phyloP scores from a whole-genome alignment of 2,113 vertebrate species.

The Heloderma charlesbogerti region DNA sequence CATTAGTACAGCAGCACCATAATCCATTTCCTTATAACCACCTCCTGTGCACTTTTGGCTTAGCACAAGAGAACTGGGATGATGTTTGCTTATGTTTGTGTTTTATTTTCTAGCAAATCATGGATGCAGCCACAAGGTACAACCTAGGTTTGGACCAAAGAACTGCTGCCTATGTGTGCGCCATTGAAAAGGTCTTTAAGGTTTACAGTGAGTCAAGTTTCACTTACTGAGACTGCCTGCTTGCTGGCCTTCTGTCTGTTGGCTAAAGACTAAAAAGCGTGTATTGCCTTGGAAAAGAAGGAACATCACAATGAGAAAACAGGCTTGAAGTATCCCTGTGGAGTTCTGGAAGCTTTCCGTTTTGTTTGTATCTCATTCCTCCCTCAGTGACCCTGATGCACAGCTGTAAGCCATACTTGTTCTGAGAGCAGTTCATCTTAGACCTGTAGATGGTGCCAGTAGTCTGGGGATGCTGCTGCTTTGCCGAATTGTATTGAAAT shows the following conservation, averaged over 20 bases:
- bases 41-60: background rate
- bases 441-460: slow-evolving; percentile 9
- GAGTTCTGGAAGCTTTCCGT: background rate
- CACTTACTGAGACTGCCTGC: slow-evolving; percentile 65
- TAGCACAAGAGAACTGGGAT: background rate
- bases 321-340: background rate
- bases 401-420: background rate
- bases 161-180: slow-evolving; percentile 88
- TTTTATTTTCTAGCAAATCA: slow-evolving; percentile 83
- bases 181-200: slow-evolving; percentile 90
- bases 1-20: background rate
- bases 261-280: background rate
- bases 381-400: background rate
- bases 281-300: background rate
- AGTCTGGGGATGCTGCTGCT: accelerated
- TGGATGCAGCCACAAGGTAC: slow-evolving; percentile 86
- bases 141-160: slow-evolving; percentile 88
- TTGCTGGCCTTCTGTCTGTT: accelerated
- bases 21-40: background rate
- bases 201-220: slow-evolving; percentile 85
- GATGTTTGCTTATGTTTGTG: background rate
- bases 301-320: background rate
- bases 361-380: background rate
- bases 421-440: background rate
- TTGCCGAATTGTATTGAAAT: background rate